These are phyloP conservation scores for Drosophila macrothrix DNA, from an alignment of 2,888 invertebrate genomes.

Conservation along the genomic window DNA sequence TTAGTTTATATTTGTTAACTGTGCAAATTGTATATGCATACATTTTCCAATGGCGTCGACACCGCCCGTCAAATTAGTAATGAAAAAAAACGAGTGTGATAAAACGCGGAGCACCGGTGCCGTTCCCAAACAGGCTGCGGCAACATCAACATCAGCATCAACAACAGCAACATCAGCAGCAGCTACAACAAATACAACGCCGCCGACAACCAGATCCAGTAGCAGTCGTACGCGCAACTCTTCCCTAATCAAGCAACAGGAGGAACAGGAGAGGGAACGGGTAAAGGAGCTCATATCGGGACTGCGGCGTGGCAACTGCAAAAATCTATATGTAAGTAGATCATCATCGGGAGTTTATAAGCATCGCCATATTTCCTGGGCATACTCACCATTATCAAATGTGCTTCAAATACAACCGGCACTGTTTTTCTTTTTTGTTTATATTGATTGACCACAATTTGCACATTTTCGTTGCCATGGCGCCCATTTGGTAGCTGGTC, in stretches of 20 bases:
- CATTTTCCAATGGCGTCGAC: constrained; percentile 51
- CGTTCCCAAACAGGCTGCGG: constrained; percentile 67
- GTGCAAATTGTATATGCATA: constrained; percentile 32
- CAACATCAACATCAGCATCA: constrained; percentile 5
- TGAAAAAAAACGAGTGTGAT: constrained; percentile 58
- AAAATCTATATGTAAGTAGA: constrained; percentile 85
- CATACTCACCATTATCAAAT: not conserved
- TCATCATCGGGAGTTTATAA: not conserved
- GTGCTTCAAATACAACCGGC: not conserved
- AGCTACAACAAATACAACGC: constrained; percentile 37
- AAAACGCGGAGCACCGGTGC: constrained; percentile 62
- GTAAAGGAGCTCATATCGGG: constrained; percentile 87
- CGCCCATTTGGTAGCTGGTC: constrained; percentile 27
- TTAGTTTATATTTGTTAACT: constrained; percentile 33
- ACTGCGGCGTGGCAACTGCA: constrained; percentile 87
- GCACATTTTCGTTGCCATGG: constrained; percentile 43
- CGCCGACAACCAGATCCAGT: constrained; percentile 28
- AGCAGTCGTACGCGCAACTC: constrained; percentile 44
- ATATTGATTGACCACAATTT: constrained; percentile 22
- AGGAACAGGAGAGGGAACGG: constrained; percentile 57
- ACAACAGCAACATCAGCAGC: constrained; percentile 28
- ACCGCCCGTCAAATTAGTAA: constrained; percentile 54
- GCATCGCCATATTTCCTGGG: not conserved
- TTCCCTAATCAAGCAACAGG: constrained; percentile 55
- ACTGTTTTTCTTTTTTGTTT: constrained; percentile 32